Base-by-base conservation (phyloP, 2,888 invertebrate species). In the Torymus auratus region DNA sequence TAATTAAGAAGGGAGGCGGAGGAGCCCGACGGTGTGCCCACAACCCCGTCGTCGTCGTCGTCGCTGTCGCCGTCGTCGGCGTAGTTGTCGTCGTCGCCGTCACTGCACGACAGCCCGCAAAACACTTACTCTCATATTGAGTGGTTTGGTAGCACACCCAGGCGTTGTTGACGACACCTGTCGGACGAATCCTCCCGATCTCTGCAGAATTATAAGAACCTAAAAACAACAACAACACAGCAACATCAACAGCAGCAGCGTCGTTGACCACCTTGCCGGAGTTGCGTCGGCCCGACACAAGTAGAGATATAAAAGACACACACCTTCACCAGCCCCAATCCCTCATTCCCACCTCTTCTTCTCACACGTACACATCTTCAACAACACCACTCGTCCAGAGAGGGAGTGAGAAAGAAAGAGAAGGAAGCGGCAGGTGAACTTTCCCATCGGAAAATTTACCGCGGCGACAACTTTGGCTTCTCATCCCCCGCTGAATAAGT, bases 81-180 rank as follows among this genome's bases (percentile, higher is more conserved):
- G 74, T 77, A 76, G 61, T 74, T 53, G 74, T 74, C 56, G 78
- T 73, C 60, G 62, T 52, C 65, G 72, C 62, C 50, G 68, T 70
- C 87, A 86, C 88, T 85, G 87, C 86, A 85, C 87, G 87, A 86
- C 87, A 86, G 85, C 87, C 85, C 86, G 80, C 78, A 76, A 87
- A 88, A 87, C 85, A 87, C 89, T 90, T 88, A 88, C 90, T 89
- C 89, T 90, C 89, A 90, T 90, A 91, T 90, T 90, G 90, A 90
- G 90, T 87, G 87, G 88, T 90, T 89, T 88, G 88, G 71, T 89
- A 88, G 87, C 75, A 73, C 75, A 82, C 69, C 78, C 41, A 41
- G 78, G 50, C 86, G 88, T 88, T 87, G 88, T 89, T 88, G 90
- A 88, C 87, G 87, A 86, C 83, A 86, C 86, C 86, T 86, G 86